phyloP scores from a whole-genome alignment of 2,888 invertebrate genomes.

The Cosmia trapezina region DNA sequence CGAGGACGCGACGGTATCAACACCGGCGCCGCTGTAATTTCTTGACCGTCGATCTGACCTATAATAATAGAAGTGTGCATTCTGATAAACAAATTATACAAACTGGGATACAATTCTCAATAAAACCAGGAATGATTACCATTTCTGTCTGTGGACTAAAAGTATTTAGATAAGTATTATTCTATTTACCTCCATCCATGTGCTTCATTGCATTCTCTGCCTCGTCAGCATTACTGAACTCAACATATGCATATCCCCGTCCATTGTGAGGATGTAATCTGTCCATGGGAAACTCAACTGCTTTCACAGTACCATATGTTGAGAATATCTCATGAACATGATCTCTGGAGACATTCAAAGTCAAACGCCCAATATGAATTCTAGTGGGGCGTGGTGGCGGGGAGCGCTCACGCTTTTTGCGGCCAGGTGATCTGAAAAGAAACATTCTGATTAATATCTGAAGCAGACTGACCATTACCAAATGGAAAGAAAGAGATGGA shows the following conservation, averaged over 20 bases:
- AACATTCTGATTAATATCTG: background rate
- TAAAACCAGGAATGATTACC: too few relatives aligned
- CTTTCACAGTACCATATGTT: slow-evolving; percentile 96
- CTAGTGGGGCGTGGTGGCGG: slow-evolving; percentile 97
- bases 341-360: slow-evolving; percentile 97
- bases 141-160: background rate
- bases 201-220: slow-evolving; percentile 99
- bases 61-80: slow-evolving; percentile 37
- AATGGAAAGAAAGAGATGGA: background rate
- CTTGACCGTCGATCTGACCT: slow-evolving; percentile 98
- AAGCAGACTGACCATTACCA: background rate
- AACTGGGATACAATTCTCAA: background rate
- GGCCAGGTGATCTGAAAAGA: slow-evolving; percentile 89
- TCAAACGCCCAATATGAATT: slow-evolving; percentile 98
- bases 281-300: slow-evolving; percentile 97
- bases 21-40: slow-evolving; percentile 98
- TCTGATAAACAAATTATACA: background rate
- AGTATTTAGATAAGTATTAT: background rate
- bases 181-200: slow-evolving; percentile 97
- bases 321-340: slow-evolving; percentile 97
- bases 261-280: slow-evolving; percentile 96
- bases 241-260: slow-evolving; percentile 98
- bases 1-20: slow-evolving; percentile 93
- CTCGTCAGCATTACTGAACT: slow-evolving; percentile 97
- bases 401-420: slow-evolving; percentile 95